phyloP scores from a whole-genome alignment of 1,140 invertebrate genomes.

The Apis dorsata region DNA sequence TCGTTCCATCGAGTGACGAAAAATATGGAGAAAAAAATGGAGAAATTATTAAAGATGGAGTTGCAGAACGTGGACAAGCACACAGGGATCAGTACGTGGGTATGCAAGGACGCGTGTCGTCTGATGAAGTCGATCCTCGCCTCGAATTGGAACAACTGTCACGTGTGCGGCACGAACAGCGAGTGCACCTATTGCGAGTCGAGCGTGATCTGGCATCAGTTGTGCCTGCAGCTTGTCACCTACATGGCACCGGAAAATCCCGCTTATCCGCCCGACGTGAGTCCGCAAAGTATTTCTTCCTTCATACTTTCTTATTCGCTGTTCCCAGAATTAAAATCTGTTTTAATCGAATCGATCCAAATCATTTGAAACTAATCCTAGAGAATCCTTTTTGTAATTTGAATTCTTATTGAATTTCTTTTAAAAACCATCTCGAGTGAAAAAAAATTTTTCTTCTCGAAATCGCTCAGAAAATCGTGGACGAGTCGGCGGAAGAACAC shows the following conservation, averaged over 20 bases:
- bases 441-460: not conserved
- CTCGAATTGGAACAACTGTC: conserved; percentile 86
- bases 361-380: no score
- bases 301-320: no score
- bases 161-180: conserved; percentile 83
- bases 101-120: conserved; percentile 88
- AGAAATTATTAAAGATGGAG: conserved; percentile 86
- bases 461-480: conserved; percentile 80
- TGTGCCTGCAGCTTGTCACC: conserved; percentile 89
- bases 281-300: conserved; percentile 58
- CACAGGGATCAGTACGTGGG: conserved; percentile 87
- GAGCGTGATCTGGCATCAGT: conserved; percentile 95
- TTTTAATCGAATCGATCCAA: no score
- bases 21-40: not conserved
- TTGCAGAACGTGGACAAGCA: conserved; percentile 94
- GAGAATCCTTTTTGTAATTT: no score
- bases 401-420: no score
- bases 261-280: conserved; percentile 89
- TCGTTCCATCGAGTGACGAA: no score
- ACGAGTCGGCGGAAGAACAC: conserved; percentile 83
- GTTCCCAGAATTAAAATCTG: no score
- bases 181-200: conserved; percentile 96
- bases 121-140: conserved; percentile 92
- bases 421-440: no score
- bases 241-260: conserved; percentile 89